Conservation (phyloP, 2,888 invertebrate species). For the Xylocampa areola region DNA sequence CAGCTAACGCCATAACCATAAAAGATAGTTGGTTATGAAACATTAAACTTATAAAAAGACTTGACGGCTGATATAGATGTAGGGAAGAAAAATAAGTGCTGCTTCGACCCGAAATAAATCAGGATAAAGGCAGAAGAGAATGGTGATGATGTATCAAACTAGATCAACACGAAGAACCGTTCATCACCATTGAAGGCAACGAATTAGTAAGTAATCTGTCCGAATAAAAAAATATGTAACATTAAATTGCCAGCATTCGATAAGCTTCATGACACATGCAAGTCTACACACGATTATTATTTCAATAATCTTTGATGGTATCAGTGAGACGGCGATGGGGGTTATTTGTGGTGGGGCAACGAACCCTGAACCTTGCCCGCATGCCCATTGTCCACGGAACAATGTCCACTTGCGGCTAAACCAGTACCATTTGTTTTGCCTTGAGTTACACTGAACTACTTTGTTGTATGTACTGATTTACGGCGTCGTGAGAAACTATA, state of each 20-base stretch:
- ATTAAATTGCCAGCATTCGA: conserved; percentile 27
- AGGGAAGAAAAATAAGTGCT: too few relatives aligned
- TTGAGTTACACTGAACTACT: conserved; percentile 52
- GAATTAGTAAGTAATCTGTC: conserved; percentile 8
- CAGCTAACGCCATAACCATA: too few relatives aligned
- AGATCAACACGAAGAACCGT: too few relatives aligned
- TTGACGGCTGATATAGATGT: too few relatives aligned
- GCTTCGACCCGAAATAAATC: too few relatives aligned
- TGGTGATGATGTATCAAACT: too few relatives aligned
- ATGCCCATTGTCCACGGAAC: conserved; percentile 80
- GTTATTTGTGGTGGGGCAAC: conserved; percentile 80
- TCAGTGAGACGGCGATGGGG: conserved; percentile 76
- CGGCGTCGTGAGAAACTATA: conserved; percentile 40
- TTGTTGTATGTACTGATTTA: conserved; percentile 54
- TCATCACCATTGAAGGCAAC: too few relatives aligned
- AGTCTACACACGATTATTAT: conserved; percentile 70
- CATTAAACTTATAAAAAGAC: too few relatives aligned
- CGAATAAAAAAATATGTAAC: conserved; percentile 23
- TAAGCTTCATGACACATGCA: conserved; percentile 36
- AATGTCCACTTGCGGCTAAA: conserved; percentile 72
- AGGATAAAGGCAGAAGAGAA: too few relatives aligned
- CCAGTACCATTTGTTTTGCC: conserved; percentile 60
- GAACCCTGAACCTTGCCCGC: conserved; percentile 79
- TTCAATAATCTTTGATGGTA: conserved; percentile 77
- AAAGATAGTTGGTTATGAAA: too few relatives aligned